phyloP scores from a whole-genome alignment of 37 sponge, comb jelly and placozoan genomes.

The Cliona cf. orientalis region DNA sequence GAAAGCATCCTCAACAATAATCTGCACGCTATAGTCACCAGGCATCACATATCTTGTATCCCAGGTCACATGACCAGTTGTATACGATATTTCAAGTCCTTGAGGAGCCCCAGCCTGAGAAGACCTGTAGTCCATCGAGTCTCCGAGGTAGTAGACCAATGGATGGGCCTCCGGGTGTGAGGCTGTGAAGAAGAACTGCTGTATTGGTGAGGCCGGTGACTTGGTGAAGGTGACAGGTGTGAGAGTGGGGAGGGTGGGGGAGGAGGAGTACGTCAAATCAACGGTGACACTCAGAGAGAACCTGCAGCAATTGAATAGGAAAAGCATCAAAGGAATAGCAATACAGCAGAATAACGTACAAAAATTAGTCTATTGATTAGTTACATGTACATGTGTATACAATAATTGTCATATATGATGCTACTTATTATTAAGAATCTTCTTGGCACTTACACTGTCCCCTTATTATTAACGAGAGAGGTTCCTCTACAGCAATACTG shows the following conservation, averaged over 20 bases:
- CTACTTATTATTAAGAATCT: background rate
- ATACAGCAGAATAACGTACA: too few species aligned
- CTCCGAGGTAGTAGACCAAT: constrained; percentile 59
- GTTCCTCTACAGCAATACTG: constrained; percentile 83
- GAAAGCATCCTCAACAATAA: constrained; percentile 55
- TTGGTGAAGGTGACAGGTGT: constrained; percentile 47
- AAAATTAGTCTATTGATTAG: background rate
- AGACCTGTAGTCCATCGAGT: constrained; percentile 63
- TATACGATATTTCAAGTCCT: constrained; percentile 48
- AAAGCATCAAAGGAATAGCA: too few species aligned
- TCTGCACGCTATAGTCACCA: constrained; percentile 72
- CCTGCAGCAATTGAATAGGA: constrained; percentile 32
- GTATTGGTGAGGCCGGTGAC: constrained; percentile 7
- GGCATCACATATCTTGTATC: constrained; percentile 57
- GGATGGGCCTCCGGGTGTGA: constrained; percentile 49
- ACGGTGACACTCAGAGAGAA: constrained; percentile 47
- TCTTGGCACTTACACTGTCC: constrained; percentile 42
- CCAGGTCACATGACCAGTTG: constrained; percentile 75
- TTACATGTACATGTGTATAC: background rate
- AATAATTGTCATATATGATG: background rate
- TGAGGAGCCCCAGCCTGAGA: constrained; percentile 72
- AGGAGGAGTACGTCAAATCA: constrained; percentile 62
- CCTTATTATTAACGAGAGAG: constrained; percentile 62
- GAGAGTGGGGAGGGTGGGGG: constrained; percentile 61
- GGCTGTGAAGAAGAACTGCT: constrained; percentile 50